These are phyloP conservation scores for Botia almorhae DNA, from an alignment of 2,797 vertebrate species.

Conservation along the genomic window DNA sequence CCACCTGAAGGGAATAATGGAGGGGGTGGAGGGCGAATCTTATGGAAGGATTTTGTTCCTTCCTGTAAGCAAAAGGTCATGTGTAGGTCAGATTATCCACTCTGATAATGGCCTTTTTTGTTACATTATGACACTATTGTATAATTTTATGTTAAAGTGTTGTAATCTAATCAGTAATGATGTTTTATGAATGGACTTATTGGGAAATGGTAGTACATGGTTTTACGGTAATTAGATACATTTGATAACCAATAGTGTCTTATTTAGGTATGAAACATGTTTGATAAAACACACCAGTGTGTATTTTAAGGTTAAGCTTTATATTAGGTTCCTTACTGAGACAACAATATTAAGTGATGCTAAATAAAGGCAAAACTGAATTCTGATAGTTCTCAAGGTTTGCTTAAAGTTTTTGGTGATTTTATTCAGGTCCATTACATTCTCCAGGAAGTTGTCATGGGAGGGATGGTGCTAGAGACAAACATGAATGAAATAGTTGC, in stretches of 20 bases:
- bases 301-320: background rate
- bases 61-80: background rate
- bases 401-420: background rate
- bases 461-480: slow-evolving; percentile 94
- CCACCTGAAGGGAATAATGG: background rate
- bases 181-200: slow-evolving; percentile 3
- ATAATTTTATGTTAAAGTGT: background rate
- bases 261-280: background rate
- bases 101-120: slow-evolving; percentile 6
- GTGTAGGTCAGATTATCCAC: background rate
- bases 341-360: background rate
- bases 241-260: background rate
- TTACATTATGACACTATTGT: slow-evolving; percentile 4
- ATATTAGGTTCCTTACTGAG: background rate
- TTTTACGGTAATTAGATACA: background rate
- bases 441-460: slow-evolving; percentile 94
- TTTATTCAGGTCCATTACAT: slow-evolving; percentile 88
- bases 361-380: background rate
- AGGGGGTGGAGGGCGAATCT: background rate
- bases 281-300: background rate
- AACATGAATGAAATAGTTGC: slow-evolving; percentile 95
- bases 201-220: background rate
- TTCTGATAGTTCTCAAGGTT: background rate
- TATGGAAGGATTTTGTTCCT: background rate
- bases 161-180: slow-evolving; percentile 13